These are phyloP conservation scores for Bubalus kerabau DNA, from an alignment of 2,113 vertebrate species.

Conservation along the genomic window DNA sequence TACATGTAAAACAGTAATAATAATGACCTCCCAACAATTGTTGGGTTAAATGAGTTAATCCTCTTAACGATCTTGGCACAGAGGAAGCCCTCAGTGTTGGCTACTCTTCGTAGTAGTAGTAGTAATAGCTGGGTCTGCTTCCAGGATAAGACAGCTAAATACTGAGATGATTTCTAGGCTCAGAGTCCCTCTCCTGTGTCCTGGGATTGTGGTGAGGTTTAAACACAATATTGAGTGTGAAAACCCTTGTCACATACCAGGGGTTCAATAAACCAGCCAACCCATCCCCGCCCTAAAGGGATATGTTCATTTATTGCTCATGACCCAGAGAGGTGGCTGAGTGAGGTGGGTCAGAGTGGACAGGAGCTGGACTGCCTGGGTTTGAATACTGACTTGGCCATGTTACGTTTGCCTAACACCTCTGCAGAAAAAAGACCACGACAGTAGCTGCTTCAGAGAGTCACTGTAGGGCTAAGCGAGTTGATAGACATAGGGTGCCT, in stretches of 20 bases:
- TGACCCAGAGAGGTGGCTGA: accelerated
- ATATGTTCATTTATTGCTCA: accelerated
- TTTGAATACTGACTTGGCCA: neutral
- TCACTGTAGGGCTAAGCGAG: neutral
- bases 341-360: accelerated
- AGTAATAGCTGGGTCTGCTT: neutral
- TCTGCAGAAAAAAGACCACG: neutral
- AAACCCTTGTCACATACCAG: neutral
- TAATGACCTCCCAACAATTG: neutral
- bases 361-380: neutral
- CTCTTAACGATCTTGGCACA: neutral
- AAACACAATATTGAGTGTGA: neutral
- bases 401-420: neutral
- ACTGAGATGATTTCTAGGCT: neutral
- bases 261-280: neutral
- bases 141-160: neutral
- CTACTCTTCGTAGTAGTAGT: accelerated
- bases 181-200: neutral
- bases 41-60: neutral
- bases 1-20: neutral
- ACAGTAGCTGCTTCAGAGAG: neutral
- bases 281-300: accelerated
- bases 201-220: neutral
- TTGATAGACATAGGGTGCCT: neutral
- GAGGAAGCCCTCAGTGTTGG: neutral